These are phyloP conservation scores for Hippocampus abdominalis DNA, from an alignment of 2,113 vertebrate species.

Conservation along the genomic window DNA sequence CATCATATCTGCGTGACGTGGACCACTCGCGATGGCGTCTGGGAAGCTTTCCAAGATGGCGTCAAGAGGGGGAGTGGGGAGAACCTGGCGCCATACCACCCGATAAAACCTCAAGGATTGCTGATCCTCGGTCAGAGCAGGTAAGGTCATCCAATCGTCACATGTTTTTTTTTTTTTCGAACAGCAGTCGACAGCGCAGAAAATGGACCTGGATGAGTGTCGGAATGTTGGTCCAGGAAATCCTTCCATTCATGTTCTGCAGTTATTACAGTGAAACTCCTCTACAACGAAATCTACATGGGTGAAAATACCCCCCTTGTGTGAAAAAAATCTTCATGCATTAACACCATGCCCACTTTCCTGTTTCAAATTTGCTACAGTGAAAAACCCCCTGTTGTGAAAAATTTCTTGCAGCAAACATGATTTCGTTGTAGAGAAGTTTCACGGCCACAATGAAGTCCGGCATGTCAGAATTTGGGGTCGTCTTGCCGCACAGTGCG, in stretches of 20 bases:
- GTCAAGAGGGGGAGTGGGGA: constrained; percentile 88
- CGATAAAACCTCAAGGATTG: constrained; percentile 92
- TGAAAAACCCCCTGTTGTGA: no score
- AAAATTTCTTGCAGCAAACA: no score
- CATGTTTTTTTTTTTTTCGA: background rate
- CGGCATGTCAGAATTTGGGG: no score
- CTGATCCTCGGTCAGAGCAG: constrained; percentile 97
- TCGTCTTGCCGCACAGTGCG: no score
- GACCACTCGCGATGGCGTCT: constrained; percentile 95
- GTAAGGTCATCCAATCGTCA: constrained; percentile 55
- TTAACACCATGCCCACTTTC: no score
- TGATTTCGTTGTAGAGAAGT: no score
- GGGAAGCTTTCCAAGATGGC: constrained; percentile 97
- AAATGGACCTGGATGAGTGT: background rate
- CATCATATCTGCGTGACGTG: constrained; percentile 97
- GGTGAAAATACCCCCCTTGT: no score
- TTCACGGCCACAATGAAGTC: no score
- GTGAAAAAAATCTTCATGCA: no score
- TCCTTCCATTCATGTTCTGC: background rate
- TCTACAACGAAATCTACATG: no score
- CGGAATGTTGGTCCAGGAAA: background rate
- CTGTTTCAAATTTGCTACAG: no score
- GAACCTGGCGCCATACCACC: constrained; percentile 94
- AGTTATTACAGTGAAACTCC: no score
- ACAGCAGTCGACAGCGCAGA: background rate